A percentile compares a stretch with the other conserved stretches of the same genome.
Evolutionary conservation across 1,140 invertebrate species (phyloP).

Genomic region (Vanessa atalanta): DNA sequence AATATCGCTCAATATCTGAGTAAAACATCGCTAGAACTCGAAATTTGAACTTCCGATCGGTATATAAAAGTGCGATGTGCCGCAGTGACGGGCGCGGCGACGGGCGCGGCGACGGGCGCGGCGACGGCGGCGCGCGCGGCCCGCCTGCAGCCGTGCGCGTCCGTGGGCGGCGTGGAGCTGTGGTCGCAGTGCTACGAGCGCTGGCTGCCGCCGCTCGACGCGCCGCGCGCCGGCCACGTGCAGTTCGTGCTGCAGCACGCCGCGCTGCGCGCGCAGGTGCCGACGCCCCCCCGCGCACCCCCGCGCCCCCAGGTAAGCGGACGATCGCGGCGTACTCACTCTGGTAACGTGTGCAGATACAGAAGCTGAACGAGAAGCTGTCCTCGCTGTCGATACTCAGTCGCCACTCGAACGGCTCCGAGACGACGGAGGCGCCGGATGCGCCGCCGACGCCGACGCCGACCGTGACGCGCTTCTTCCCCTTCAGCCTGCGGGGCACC

Average conservation of each 20-base stretch:
- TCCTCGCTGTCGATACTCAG: conserved; percentile 64
- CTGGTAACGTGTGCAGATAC: conserved; percentile 49
- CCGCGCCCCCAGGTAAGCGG: too few species aligned
- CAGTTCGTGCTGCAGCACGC: conserved; percentile 67
- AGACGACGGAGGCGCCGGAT: conserved; percentile 3
- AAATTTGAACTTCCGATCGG: too few species aligned
- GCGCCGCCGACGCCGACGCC: conserved; percentile 33
- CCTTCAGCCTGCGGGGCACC: conserved; percentile 59
- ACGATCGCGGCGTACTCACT: too few species aligned
- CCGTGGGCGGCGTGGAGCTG: conserved; percentile 85
- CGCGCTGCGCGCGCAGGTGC: conserved; percentile 51
- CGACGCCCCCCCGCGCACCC: too few species aligned
- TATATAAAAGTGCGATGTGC: too few species aligned
- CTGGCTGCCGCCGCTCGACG: conserved; percentile 91
- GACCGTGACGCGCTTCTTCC: conserved; percentile 69
- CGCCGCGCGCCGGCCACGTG: conserved; percentile 86
- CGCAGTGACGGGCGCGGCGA: background rate
- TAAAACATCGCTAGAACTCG: too few species aligned
- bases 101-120: background rate
- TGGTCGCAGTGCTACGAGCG: conserved; percentile 95
- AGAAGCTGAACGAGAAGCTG: conserved; percentile 61
- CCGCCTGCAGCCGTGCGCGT: conserved; percentile 79
- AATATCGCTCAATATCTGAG: too few species aligned
- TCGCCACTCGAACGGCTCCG: conserved; percentile 53
- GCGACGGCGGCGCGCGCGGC: conserved; percentile 15